Base-by-base conservation (phyloP, 2,113 vertebrate genomes). In the Sceloporus tristichus region DNA sequence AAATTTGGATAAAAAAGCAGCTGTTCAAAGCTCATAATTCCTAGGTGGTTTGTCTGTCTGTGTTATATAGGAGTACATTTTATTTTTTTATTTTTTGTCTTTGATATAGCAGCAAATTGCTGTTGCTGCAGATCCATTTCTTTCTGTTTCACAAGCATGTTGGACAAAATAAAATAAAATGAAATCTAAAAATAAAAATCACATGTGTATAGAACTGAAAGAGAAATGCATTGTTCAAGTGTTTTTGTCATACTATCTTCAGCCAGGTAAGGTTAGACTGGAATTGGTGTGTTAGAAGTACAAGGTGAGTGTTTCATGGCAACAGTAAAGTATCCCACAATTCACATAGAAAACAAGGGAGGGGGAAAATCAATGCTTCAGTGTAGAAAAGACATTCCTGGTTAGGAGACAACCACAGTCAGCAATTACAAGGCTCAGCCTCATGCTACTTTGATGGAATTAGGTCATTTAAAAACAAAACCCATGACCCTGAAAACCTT, bases 361-460 rank as follows among this genome's bases (percentile, higher is more conserved):
- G 90, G 91, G 18, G 19, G 5, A n/a, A 40, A 95, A 93, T 94
- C 92, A 92, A 86, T 88, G 82, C 81, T 84, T 90, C 73, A 68
- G 86, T 29, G 74, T 85, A 74, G 76, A 90, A 79, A 92, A 91
- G 89, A 87, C 21, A 90, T 62, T 71, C 19, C 82, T 68, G 68
- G 86, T 79, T 88, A 90, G 38, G 86, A 87, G 79, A 84, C 82
- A 90, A 86, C 70, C 0, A 80, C 90, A 95, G 91, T 89, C 87
- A 93, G 80, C 71, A 53, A 56, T 29, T 34, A 42, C 23, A 90
- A 10, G 23, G 21, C 23, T 74, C 48, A 76, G 21, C 84, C 71
- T n/a, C 27, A 16, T 62, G 14, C 54, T 40, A 59, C 48, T 90
- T 48, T 71, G 65, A 68, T 48, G 21, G 53, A 74, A 83, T 77